Evolutionary conservation across 2,888 invertebrate genomes (phyloP).

Genomic region (Eudasyphora cyanicolor): DNA sequence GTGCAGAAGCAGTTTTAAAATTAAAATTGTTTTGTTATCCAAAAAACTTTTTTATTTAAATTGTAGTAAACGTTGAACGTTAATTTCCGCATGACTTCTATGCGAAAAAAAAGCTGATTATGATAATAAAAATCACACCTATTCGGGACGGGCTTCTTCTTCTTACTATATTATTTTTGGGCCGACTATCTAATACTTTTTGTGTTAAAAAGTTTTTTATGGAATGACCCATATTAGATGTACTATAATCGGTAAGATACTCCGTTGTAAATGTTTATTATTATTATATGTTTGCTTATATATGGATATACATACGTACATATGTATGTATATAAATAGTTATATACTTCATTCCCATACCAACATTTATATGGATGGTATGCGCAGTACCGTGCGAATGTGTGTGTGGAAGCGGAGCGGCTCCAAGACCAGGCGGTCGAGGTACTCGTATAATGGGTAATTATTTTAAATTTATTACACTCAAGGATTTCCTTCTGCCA

Average conservation of each 20-base stretch:
- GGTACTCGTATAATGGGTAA: slow-evolving; percentile 75
- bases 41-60: too few species aligned
- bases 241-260: slow-evolving; percentile 28
- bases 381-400: slow-evolving; percentile 24
- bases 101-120: too few species aligned
- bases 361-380: neutral
- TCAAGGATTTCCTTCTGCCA: slow-evolving; percentile 70
- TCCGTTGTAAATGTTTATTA: slow-evolving; percentile 52
- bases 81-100: too few species aligned
- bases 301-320: neutral
- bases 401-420: neutral
- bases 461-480: slow-evolving; percentile 79
- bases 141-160: too few species aligned
- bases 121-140: too few species aligned
- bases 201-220: too few species aligned
- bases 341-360: too few species aligned
- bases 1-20: too few species aligned
- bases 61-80: too few species aligned
- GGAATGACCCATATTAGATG: neutral
- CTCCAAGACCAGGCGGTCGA: slow-evolving; percentile 10
- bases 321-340: neutral
- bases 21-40: too few species aligned
- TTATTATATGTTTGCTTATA: slow-evolving; percentile 26
- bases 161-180: too few species aligned
- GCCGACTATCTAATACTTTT: too few species aligned